Evolutionary conservation across 1,140 invertebrate species (phyloP).

Genomic region (Ceratina calcarata): DNA sequence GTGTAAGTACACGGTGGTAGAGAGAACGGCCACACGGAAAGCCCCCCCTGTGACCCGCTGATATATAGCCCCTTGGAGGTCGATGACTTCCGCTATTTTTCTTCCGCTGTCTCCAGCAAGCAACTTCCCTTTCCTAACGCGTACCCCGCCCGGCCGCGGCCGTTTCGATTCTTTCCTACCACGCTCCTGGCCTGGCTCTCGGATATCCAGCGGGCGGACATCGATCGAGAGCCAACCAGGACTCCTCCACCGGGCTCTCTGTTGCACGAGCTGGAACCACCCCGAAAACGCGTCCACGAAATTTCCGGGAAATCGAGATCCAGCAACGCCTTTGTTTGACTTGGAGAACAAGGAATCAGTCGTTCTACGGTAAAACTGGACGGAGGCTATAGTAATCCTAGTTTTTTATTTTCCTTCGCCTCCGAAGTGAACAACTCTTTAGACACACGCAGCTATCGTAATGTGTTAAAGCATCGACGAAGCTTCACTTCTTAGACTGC

Average conservation of each 20-base stretch:
- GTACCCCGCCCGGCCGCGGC: conserved; percentile 56
- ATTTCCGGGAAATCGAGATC: conserved; percentile 33
- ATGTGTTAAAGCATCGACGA: too few species aligned
- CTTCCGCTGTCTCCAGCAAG: conserved; percentile 83
- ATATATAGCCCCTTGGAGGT: conserved; percentile 87
- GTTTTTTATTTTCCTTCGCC: too few species aligned
- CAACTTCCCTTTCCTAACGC: conserved; percentile 78
- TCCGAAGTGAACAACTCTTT: too few species aligned
- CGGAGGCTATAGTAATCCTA: too few species aligned
- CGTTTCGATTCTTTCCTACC: conserved; percentile 63
- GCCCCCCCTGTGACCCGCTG: conserved; percentile 78
- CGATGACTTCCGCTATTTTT: conserved; percentile 88
- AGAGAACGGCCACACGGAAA: conserved; percentile 36
- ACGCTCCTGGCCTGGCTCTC: conserved; percentile 44
- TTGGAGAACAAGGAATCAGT: background rate
- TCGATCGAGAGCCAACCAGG: conserved; percentile 53
- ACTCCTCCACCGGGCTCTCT: background rate
- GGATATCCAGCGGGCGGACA: conserved; percentile 70
- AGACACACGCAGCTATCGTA: too few species aligned
- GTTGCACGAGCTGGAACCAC: conserved; percentile 29
- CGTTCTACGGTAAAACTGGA: background rate
- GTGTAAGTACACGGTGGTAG: conserved; percentile 13
- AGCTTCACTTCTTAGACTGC: too few species aligned
- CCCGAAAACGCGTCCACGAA: conserved; percentile 47
- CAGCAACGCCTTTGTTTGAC: background rate